Evolutionary conservation across 2,797 vertebrate genomes (phyloP).

Genomic region (Benthosema pterotum): DNA sequence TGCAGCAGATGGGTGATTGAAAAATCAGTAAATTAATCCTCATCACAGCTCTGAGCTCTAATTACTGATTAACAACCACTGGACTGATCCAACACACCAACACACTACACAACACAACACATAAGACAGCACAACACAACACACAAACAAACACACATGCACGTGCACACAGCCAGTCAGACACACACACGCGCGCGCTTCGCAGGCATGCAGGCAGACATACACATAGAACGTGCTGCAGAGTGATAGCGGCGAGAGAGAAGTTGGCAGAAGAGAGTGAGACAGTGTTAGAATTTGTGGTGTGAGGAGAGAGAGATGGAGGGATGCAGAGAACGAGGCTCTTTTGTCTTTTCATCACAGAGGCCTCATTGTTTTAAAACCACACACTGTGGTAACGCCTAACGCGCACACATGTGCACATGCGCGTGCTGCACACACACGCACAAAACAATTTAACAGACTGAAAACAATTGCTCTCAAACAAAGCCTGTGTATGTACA

Average conservation of each 20-base stretch:
- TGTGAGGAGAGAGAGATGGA: conserved; percentile 15
- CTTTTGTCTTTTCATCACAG: conserved; percentile 65
- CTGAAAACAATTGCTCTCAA: too few species aligned
- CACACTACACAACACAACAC: conserved; percentile 17
- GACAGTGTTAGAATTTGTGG: conserved; percentile 7
- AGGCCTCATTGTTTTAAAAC: conserved; percentile 65
- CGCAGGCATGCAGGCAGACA: neutral
- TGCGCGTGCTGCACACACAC: conserved; percentile 25
- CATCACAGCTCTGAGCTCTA: conserved; percentile 65
- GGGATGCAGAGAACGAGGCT: conserved; percentile 38
- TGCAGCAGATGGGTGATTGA: conserved; percentile 68
- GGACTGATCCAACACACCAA: conserved; percentile 42
- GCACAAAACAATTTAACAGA: too few species aligned
- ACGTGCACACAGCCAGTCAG: neutral
- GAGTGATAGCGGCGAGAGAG: conserved; percentile 6
- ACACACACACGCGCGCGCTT: neutral
- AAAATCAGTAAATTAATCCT: conserved; percentile 70
- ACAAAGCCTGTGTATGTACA: too few species aligned
- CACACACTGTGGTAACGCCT: conserved; percentile 33
- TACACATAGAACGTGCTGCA: conserved; percentile 1
- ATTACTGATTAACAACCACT: conserved; percentile 75
- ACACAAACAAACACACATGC: conserved; percentile 18
- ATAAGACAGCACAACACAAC: neutral
- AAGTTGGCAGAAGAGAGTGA: neutral
- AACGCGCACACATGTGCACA: conserved; percentile 28